A percentile compares a stretch with the other conserved stretches of the same genome.
Evolutionary conservation across 2,797 vertebrate genomes (phyloP).

Genomic region (Falco peregrinus): DNA sequence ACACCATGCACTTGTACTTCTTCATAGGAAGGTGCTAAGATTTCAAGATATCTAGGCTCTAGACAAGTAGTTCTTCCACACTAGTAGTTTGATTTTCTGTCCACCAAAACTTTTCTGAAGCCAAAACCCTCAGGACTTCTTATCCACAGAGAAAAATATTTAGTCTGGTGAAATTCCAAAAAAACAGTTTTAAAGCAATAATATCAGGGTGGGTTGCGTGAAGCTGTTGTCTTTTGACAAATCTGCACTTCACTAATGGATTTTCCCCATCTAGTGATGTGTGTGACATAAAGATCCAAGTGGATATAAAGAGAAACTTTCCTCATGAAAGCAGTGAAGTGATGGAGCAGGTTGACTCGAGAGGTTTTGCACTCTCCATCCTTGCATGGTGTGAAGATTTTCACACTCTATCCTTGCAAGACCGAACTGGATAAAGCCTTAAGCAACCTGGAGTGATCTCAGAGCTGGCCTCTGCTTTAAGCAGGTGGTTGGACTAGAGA

Average conservation of each 20-base stretch:
- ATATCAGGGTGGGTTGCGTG: accelerated
- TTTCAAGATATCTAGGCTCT: not conserved
- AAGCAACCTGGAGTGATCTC: not conserved
- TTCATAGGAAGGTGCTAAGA: not conserved
- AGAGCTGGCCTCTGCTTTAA: not conserved
- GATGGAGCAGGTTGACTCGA: not conserved
- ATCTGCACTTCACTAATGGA: not conserved
- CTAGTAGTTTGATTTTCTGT: not conserved
- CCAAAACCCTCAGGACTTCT: not conserved
- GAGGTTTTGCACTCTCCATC: not conserved
- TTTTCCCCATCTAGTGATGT: not conserved
- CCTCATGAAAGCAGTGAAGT: not conserved
- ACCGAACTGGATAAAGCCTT: not conserved
- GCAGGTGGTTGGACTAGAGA: not conserved
- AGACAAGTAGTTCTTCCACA: not conserved
- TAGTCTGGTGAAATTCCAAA: not conserved
- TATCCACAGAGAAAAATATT: not conserved
- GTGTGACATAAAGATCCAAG: not conserved
- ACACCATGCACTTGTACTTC: not conserved
- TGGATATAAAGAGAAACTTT: not conserved
- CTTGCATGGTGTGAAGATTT: not conserved
- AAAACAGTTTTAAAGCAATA: not conserved
- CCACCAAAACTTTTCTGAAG: not conserved
- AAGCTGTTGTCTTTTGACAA: not conserved
- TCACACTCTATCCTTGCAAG: not conserved